Evolutionary conservation across 64 coral and sea anemone species (phyloP), one percentile per base, ranked within the genome.

Genomic region (Cladopsammia gracilis): DNA sequence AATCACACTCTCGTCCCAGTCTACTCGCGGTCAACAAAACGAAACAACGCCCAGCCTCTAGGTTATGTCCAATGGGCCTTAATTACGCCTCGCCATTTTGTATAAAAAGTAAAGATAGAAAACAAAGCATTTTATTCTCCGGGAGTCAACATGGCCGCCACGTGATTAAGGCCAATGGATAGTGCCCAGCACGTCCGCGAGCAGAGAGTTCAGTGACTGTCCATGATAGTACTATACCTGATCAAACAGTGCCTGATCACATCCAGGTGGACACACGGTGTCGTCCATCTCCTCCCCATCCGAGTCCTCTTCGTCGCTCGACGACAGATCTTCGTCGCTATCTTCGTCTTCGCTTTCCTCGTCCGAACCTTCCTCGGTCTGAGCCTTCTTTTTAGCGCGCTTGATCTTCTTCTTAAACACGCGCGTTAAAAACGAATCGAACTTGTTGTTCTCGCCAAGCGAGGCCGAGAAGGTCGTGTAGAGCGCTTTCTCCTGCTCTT

Each of bases 381-480:
- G 91, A 2, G 83, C 67, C 87, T 96, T 99, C 64, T 99, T 99
- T 64, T 99, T 99, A 25, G 98, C 94, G 62, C 98, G 74, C 75
- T 96, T 99, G 53, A 99, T 96, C 67, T 96, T 99, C 88, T 99
- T 99, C 78, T 99, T 99, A 57, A 99, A 99, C 4, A 99, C 98
- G 48, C 90, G 89, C 26, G 94, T 99, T 49, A 99, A 71, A 48
- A 99, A 99, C 23, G 89, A 87, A 24, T 99, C 98, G 57, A 99
- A 99, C 64, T 99, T 99, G 71, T 99, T 99, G 85, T 96, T 99
- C 71, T 99, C 98, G 12, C 98, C 98, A 16, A 99, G 83, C 8
- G 95, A 74, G 0, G 98, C 79, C 1, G 98, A 73, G 49, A 99
- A 99, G 2, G 98, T 70, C 12, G 88, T 87, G 24, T 96, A 89